Evolutionary conservation across 2,113 vertebrate genomes (phyloP).

Genomic region (Eulacestoma nigropectus): DNA sequence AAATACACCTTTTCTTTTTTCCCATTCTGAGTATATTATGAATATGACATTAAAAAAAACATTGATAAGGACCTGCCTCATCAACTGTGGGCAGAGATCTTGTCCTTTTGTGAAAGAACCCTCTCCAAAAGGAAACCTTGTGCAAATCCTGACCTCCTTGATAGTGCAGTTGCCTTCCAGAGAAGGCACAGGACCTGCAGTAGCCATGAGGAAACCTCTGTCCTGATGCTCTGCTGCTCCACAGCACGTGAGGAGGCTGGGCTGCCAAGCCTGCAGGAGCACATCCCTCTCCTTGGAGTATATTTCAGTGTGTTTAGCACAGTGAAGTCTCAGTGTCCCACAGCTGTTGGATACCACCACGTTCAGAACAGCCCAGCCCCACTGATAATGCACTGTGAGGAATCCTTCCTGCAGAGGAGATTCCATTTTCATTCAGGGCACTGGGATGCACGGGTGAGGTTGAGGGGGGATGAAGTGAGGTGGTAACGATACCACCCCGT

Average conservation of each 20-base stretch:
- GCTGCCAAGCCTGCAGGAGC: neutral
- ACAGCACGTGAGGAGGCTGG: rapidly evolving
- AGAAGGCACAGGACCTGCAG: neutral
- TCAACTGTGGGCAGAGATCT: neutral
- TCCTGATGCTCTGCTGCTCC: neutral
- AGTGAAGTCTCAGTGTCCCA: rapidly evolving
- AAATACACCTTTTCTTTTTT: neutral
- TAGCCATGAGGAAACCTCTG: neutral
- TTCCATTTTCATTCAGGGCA: neutral
- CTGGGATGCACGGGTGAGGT: neutral
- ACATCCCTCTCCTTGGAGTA: rapidly evolving
- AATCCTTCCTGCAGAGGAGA: neutral
- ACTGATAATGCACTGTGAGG: neutral
- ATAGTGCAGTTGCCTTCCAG: neutral
- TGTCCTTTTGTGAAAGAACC: neutral
- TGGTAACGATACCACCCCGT: rapidly evolving
- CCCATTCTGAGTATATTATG: neutral
- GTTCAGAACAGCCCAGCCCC: neutral
- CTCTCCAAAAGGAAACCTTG: neutral
- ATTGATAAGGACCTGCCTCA: neutral
- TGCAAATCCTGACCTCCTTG: neutral
- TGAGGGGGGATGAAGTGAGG: neutral
- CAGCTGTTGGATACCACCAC: rapidly evolving
- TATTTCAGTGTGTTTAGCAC: rapidly evolving
- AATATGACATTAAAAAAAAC: neutral